Evolutionary conservation across 1,140 invertebrate species (phyloP).

Genomic region (Sycobia sp.): DNA sequence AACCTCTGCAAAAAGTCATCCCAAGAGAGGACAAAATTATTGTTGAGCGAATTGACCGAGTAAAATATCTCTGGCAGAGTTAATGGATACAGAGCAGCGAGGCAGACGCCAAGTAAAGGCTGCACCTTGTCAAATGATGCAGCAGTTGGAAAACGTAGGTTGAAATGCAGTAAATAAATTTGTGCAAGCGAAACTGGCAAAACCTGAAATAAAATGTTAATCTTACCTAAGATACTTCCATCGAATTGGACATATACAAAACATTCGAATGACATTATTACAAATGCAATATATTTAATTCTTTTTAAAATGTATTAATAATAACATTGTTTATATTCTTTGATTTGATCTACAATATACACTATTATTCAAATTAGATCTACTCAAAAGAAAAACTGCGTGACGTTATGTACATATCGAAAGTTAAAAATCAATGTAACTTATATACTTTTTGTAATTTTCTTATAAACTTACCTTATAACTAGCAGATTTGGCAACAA

Average conservation of each 20-base stretch:
- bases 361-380: too few relatives aligned
- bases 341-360: too few relatives aligned
- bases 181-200: slow-evolving; percentile 90
- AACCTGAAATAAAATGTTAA: slow-evolving; percentile 54
- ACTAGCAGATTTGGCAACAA: slow-evolving; percentile 90
- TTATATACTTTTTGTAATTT: too few relatives aligned
- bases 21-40: slow-evolving; percentile 81
- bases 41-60: slow-evolving; percentile 85
- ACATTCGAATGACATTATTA: too few relatives aligned
- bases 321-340: background rate
- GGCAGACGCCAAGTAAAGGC: slow-evolving; percentile 84
- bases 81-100: slow-evolving; percentile 89
- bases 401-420: too few relatives aligned
- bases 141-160: slow-evolving; percentile 87
- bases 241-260: too few relatives aligned
- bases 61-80: slow-evolving; percentile 91
- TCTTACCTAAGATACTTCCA: too few relatives aligned
- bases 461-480: slow-evolving; percentile 73
- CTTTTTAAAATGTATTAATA: background rate
- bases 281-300: background rate
- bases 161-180: slow-evolving; percentile 92
- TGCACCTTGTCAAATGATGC: slow-evolving; percentile 88
- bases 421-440: too few relatives aligned
- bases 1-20: slow-evolving; percentile 87
- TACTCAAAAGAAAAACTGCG: too few relatives aligned